phyloP scores from a whole-genome alignment of 2,113 vertebrate genomes.

The Telmatochromis sp. region DNA sequence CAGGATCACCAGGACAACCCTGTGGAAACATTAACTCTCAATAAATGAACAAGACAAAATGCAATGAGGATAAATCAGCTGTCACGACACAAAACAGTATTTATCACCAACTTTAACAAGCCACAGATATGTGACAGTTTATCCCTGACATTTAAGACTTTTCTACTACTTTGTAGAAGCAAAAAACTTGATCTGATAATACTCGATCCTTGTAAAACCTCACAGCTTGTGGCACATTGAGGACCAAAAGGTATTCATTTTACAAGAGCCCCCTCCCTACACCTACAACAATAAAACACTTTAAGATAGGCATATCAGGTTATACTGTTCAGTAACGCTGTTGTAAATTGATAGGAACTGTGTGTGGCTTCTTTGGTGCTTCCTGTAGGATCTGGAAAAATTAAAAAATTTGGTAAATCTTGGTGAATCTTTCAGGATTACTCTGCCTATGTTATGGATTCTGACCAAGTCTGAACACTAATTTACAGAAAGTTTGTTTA shows the following conservation, averaged over 20 bases:
- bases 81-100: neutral
- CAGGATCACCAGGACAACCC: conserved; percentile 77
- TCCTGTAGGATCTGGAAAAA: neutral
- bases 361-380: neutral
- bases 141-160: neutral
- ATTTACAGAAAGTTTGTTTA: neutral
- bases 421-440: neutral
- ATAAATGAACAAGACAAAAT: neutral
- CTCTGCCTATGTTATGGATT: neutral
- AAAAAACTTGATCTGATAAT: neutral
- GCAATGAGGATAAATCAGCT: neutral
- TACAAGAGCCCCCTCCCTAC: neutral
- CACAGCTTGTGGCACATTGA: neutral
- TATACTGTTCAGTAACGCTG: neutral
- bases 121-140: neutral
- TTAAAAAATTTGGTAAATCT: neutral
- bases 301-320: neutral
- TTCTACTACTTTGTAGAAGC: neutral
- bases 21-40: conserved; percentile 30
- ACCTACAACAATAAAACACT: neutral
- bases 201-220: neutral
- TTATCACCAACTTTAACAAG: neutral
- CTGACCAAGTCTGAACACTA: neutral
- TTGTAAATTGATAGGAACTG: neutral
- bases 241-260: neutral